These are phyloP conservation scores for Ophion ventricosus DNA, from an alignment of 2,888 invertebrate species.

Conservation along the genomic window DNA sequence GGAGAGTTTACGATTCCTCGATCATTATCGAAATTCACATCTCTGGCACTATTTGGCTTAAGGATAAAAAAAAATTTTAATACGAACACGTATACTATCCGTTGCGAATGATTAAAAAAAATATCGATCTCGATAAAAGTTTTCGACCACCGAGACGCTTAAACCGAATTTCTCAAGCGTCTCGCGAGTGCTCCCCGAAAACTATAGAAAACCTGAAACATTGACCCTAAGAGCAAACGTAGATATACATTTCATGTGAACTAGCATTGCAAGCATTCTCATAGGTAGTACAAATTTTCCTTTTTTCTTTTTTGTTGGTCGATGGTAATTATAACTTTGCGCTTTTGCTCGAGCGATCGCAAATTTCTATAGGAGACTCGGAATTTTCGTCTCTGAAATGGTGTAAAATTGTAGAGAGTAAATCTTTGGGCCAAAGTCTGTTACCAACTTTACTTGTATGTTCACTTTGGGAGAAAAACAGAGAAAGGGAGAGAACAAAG, in stretches of 20 bases:
- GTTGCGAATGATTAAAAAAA: no score
- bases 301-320: slow-evolving; percentile 33
- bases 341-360: slow-evolving; percentile 10
- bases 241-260: background rate
- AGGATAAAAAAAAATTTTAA: slow-evolving; percentile 3
- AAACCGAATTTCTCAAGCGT: no score
- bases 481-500: slow-evolving; percentile 24
- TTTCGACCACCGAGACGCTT: no score
- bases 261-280: slow-evolving; percentile 41
- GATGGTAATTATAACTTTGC: slow-evolving; percentile 49
- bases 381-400: background rate
- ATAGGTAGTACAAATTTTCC: slow-evolving; percentile 36
- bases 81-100: background rate
- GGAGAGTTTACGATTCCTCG: background rate
- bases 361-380: slow-evolving; percentile 10
- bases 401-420: background rate
- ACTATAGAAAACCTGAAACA: background rate
- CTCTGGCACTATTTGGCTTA: background rate
- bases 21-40: background rate
- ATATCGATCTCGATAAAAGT: no score
- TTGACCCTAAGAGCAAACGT: background rate
- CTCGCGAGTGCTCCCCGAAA: background rate
- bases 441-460: slow-evolving; percentile 23
- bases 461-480: slow-evolving; percentile 32
- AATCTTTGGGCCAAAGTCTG: slow-evolving; percentile 1